Base-by-base conservation (phyloP, 2,113 vertebrate genomes). In the Gallinago paraguaiae region DNA sequence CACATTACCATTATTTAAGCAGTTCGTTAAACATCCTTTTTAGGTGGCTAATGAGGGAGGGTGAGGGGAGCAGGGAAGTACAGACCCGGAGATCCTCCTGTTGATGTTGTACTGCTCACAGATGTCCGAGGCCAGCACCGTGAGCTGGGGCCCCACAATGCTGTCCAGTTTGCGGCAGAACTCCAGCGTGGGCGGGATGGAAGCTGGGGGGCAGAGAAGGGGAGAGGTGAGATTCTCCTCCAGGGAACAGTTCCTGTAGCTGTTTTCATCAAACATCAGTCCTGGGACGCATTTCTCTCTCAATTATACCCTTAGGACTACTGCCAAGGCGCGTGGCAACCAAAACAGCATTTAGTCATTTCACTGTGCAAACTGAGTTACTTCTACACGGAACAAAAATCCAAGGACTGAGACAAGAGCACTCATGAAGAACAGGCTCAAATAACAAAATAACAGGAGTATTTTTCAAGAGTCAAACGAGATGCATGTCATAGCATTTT, bases 61-160 rank as follows among this genome's bases (percentile, higher is more conserved):
- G 60, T 45, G 69, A 61, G 10, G 81, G 79, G 53, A 85, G 50
- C 33, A 61, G 50, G 50, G 68, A 23, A 75, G 63, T 96, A 99
- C 99, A 97, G 94, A 99, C 99, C 99, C 99, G 17, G 99, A 99
- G 93, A 99, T 98, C 89, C 99, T 98, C 94, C 98, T 99, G 98
- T 99, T 99, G 96, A 99, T 98, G 95, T 99, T 99, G 97, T 99
- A 99, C 54, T 99, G 99, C 95, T 99, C 99, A 90, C 99, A 99
- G 78, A 99, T 99, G 95, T 99, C 99, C 7, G 99, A 99, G 1
- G 99, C 99, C 92, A 99, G 95, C 93, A 99, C 95, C 0, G 99
- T 99, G n/a, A 99, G 99, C 94, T 99, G 99, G 48, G 99, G 99
- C 76, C 99, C 99, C 59, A 99, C 99, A 30, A 99, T 97, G 90